These are phyloP conservation scores for Phlogophora meticulosa DNA, from an alignment of 2,888 invertebrate species.

Conservation along the genomic window DNA sequence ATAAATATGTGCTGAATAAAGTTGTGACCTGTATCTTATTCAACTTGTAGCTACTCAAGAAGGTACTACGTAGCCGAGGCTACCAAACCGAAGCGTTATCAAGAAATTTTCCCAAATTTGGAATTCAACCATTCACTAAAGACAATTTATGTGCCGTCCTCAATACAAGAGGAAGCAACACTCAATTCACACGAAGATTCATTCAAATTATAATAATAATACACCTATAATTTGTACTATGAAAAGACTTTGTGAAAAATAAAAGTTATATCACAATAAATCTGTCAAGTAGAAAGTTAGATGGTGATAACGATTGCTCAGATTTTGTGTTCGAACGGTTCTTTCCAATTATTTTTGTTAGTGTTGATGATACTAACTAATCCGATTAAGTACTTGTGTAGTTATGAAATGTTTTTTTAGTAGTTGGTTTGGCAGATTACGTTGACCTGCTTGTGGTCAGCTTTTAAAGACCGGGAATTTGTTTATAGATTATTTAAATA, in stretches of 20 bases:
- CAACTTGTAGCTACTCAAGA: slow-evolving; percentile 2
- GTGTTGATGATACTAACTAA: slow-evolving; percentile 54
- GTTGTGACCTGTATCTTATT: not conserved
- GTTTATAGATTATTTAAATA: slow-evolving; percentile 18
- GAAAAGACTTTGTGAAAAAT: slow-evolving; percentile 63
- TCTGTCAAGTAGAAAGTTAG: slow-evolving; percentile 67
- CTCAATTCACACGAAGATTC: slow-evolving; percentile 74
- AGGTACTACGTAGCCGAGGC: slow-evolving; percentile 16
- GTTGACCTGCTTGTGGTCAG: slow-evolving; percentile 49
- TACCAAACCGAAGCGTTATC: slow-evolving; percentile 8
- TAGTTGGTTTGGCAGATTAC: slow-evolving; percentile 42
- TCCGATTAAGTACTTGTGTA: slow-evolving; percentile 53
- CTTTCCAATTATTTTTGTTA: slow-evolving; percentile 51
- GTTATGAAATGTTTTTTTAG: slow-evolving; percentile 38
- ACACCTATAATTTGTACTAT: slow-evolving; percentile 66
- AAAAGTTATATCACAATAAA: slow-evolving; percentile 64
- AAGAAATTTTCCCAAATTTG: slow-evolving; percentile 41
- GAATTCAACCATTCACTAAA: slow-evolving; percentile 57
- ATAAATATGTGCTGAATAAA: too few relatives aligned
- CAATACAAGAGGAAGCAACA: slow-evolving; percentile 66
- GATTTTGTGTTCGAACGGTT: slow-evolving; percentile 52
- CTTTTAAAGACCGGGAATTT: slow-evolving; percentile 39
- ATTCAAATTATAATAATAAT: slow-evolving; percentile 68
- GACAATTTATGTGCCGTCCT: slow-evolving; percentile 67
- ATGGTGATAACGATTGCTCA: slow-evolving; percentile 53